A percentile compares a stretch with the other conserved stretches of the same genome.
These are phyloP conservation scores for Papilio polyxenes DNA, from an alignment of 1,140 invertebrate genomes.

Conservation along the genomic window DNA sequence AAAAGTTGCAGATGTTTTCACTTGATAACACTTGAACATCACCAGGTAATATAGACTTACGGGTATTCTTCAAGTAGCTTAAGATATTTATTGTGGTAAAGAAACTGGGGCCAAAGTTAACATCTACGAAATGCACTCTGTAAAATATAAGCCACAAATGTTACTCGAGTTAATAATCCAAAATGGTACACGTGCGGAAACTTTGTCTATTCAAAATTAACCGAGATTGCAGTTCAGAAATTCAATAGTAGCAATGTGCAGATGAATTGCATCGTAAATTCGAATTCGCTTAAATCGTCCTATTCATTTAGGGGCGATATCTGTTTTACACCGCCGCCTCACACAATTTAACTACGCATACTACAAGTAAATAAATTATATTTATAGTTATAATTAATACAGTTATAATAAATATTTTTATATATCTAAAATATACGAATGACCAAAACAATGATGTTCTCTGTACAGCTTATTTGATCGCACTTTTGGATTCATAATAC, in stretches of 20 bases:
- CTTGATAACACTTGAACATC: neutral
- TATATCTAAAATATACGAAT: neutral
- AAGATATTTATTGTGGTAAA: neutral
- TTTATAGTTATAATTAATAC: neutral
- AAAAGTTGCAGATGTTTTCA: neutral
- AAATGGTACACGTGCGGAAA: slow-evolving; percentile 7
- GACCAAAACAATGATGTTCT: neutral
- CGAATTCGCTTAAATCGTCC: slow-evolving; percentile 11
- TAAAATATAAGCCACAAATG: neutral
- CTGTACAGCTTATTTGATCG: neutral
- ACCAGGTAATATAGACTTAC: neutral
- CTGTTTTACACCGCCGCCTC: slow-evolving; percentile 6
- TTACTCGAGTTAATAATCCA: slow-evolving; percentile 5
- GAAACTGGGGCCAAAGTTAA: slow-evolving; percentile 8
- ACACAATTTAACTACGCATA: slow-evolving; percentile 6
- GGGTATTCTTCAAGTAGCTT: neutral
- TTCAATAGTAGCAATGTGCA: slow-evolving; percentile 15
- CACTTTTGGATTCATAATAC: too few relatives aligned
- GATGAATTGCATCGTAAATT: slow-evolving; percentile 8
- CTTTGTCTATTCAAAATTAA: slow-evolving; percentile 22
- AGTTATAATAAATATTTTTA: neutral
- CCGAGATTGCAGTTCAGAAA: slow-evolving; percentile 17
- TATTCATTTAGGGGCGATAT: slow-evolving; percentile 3
- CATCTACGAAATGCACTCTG: neutral
- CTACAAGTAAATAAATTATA: neutral